Base-by-base conservation (phyloP, 1,140 invertebrate species). In the Neodiprion virginianus region DNA sequence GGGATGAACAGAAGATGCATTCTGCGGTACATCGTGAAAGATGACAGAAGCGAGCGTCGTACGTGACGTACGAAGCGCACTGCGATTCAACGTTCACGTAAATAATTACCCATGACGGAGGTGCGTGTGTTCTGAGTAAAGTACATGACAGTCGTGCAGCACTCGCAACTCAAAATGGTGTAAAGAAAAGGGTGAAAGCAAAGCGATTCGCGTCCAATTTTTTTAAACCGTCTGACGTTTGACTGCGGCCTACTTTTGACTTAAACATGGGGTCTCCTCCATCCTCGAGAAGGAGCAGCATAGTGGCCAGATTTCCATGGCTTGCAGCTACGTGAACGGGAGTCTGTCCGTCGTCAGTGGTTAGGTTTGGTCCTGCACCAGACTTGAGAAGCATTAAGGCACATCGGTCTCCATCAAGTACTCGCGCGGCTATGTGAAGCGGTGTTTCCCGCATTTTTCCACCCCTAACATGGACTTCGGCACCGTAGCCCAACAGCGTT, bases 381-480 rank as follows among this genome's bases (percentile, higher is more conserved):
- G 96, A 98, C 88, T 99, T 99, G 5, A 99, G 88, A 75, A 99
- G 88, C 97, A 99, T 99, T 75, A 99, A 91, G 10, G 97, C 98
- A 89, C 98, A 99, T 86, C 96, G 94, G 83, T 99, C 97, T 69
- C 97, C 97, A 81, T 97, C 97, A 73, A 93, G 93, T 53, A 98
- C 96, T 74, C 97, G 90, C 1, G 98, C 95, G 12, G 97, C 97
- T 76, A 99, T 98, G 84, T 99, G 98, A 50, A 99, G 90, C 2
- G 98, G 96, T 0, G 98, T 99, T 88, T 99, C 97, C 23, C 94
- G 91, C 74, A 95, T 89, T 80, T 94, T 93, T 1, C 96, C 96
- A 73, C 96, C 98, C 86, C 96, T 93, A 2, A 99, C 94, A 87
- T 99, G 97, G 5, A 99, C 97, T 86, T 98, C 95, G 5, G 98